Conservation (phyloP, 2,113 vertebrate species). For the Pelvicachromis taeniatus region DNA sequence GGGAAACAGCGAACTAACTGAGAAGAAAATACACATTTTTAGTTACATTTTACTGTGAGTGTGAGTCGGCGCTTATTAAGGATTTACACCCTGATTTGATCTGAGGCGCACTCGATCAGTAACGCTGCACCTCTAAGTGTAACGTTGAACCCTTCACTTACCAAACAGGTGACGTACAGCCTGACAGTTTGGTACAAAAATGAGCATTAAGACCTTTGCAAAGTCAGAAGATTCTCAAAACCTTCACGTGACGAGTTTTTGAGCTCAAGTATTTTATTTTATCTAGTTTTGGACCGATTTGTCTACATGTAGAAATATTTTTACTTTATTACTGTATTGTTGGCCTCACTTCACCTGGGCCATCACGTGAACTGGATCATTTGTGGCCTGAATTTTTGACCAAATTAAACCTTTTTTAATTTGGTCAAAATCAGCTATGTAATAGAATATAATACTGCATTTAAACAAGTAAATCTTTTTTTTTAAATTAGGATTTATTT, state of each 20-base stretch:
- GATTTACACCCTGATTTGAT: background rate
- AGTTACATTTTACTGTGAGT: rapidly evolving
- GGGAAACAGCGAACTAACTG: background rate
- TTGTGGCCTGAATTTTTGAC: background rate
- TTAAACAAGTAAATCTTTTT: background rate
- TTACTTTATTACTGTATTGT: background rate
- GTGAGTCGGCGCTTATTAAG: background rate
- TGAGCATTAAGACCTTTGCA: rapidly evolving
- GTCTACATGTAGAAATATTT: background rate
- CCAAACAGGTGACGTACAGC: rapidly evolving
- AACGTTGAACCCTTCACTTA: rapidly evolving
- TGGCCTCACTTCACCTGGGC: rapidly evolving
- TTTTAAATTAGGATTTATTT: background rate
- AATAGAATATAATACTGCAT: rapidly evolving
- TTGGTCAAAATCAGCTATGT: background rate
- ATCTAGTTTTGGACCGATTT: background rate
- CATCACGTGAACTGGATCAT: background rate
- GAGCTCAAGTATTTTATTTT: background rate
- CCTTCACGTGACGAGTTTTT: too few relatives aligned
- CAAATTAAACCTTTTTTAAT: too few relatives aligned
- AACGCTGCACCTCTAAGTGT: background rate
- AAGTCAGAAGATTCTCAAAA: too few relatives aligned
- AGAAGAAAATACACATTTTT: background rate
- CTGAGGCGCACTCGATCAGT: background rate
- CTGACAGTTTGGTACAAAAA: background rate